Conservation (phyloP, 2,113 vertebrate species). For the Loxodonta africana region DNA sequence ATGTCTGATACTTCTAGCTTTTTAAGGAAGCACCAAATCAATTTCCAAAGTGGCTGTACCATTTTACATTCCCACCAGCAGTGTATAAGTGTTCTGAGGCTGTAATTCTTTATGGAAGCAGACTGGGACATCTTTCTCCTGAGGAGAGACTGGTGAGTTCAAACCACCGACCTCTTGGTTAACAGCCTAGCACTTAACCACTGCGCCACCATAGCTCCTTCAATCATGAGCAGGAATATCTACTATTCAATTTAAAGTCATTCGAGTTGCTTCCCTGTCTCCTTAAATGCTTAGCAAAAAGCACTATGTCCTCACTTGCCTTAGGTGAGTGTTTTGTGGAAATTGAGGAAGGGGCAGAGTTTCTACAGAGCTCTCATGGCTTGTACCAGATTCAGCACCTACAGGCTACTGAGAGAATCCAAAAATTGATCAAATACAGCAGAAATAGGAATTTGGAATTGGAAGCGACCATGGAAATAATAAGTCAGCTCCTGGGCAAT, state of each 20-base stretch:
- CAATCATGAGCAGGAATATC: not conserved
- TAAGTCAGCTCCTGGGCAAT: not conserved
- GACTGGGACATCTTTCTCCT: not conserved
- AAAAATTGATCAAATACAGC: not conserved
- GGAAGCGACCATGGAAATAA: not conserved
- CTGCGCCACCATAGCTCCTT: not conserved
- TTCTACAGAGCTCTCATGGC: not conserved
- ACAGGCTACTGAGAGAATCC: not conserved
- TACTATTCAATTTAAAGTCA: not conserved
- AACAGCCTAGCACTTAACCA: not conserved
- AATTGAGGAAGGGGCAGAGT: not conserved
- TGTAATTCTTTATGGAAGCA: not conserved
- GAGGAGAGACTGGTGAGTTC: not conserved
- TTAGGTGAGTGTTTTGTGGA: constrained; percentile 5
- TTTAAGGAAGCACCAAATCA: no score
- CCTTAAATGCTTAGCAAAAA: not conserved
- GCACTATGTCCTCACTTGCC: not conserved
- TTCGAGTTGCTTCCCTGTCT: not conserved
- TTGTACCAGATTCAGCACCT: not conserved
- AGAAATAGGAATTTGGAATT: not conserved
- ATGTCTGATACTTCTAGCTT: no score
- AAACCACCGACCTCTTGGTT: not conserved
- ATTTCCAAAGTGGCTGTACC: no score
- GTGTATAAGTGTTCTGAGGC: not conserved
- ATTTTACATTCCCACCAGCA: no score